A percentile compares a stretch with the other conserved stretches of the same genome.
Conservation (phyloP, 2,113 vertebrate species). For the Thunnus thynnus region DNA sequence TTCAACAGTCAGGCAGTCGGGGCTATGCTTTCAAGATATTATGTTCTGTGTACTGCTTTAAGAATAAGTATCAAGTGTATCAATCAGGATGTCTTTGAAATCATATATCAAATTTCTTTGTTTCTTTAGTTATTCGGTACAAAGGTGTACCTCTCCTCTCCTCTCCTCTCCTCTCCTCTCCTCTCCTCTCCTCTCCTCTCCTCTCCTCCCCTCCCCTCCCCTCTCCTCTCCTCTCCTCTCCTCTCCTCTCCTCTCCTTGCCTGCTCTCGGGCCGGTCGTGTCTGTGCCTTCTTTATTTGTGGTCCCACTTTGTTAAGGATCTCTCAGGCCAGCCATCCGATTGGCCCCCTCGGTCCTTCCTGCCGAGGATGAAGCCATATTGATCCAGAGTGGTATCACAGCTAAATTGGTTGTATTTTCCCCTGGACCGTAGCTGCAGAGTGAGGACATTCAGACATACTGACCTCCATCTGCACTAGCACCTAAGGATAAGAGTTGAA, state of each 20-base stretch:
- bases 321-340: constrained; percentile 57
- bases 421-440: constrained; percentile 59
- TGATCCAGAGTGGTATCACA: constrained; percentile 74
- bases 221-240: neutral
- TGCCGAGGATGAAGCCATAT: constrained; percentile 76
- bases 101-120: constrained; percentile 24
- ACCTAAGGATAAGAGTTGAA: constrained; percentile 63
- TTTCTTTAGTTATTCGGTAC: constrained; percentile 24
- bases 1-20: constrained; percentile 33
- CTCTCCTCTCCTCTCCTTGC: neutral
- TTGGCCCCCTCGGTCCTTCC: constrained; percentile 53
- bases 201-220: neutral
- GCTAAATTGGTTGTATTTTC: constrained; percentile 78
- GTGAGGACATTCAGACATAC: constrained; percentile 66
- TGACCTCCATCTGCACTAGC: constrained; percentile 60
- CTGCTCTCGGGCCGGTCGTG: constrained; percentile 46
- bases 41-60: constrained; percentile 38
- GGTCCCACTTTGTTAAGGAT: constrained; percentile 73
- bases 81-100: constrained; percentile 53
- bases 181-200: neutral
- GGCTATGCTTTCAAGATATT: constrained; percentile 29
- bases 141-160: neutral
- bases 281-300: constrained; percentile 64
- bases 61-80: constrained; percentile 49
- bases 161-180: neutral